phyloP scores from a whole-genome alignment of 2,113 vertebrate species.

The Gadus chalcogrammus region DNA sequence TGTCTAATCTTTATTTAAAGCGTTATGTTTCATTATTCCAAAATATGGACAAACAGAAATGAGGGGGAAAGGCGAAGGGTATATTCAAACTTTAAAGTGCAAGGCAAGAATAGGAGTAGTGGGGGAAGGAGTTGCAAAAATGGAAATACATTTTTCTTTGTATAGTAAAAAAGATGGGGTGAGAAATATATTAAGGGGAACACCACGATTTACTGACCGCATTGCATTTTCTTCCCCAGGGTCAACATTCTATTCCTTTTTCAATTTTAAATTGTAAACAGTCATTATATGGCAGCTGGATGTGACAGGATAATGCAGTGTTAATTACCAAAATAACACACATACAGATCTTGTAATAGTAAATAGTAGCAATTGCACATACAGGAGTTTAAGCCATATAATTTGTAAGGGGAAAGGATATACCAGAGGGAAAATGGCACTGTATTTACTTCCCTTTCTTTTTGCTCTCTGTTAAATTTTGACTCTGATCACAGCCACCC shows the following conservation, averaged over 20 bases:
- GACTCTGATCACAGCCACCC: slow-evolving; percentile 45
- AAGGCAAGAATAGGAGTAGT: slow-evolving; percentile 50
- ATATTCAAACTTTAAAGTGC: slow-evolving; percentile 64
- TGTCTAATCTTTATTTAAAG: slow-evolving; percentile 75
- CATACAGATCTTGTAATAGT: slow-evolving; percentile 32
- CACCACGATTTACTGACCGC: slow-evolving; percentile 37
- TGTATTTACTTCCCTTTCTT: slow-evolving; percentile 12
- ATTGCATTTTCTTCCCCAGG: slow-evolving; percentile 13
- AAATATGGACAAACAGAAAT: slow-evolving; percentile 52
- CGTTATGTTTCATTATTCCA: slow-evolving; percentile 52
- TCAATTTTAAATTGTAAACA: slow-evolving; percentile 32
- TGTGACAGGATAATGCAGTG: slow-evolving; percentile 33
- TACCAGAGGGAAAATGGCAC: slow-evolving; percentile 43
- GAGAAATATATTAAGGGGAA: slow-evolving; percentile 40
- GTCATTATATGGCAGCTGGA: slow-evolving; percentile 53
- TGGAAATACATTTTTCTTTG: slow-evolving; percentile 39
- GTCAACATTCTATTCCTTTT: slow-evolving; percentile 18
- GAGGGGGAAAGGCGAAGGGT: slow-evolving; percentile 33
- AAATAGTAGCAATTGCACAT: slow-evolving; percentile 72
- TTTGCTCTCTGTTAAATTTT: slow-evolving; percentile 44
- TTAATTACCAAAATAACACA: slow-evolving; percentile 20
- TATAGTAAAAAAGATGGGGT: slow-evolving; percentile 64
- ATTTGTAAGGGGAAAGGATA: slow-evolving; percentile 40
- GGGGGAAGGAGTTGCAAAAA: slow-evolving; percentile 31
- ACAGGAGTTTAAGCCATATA: slow-evolving; percentile 70